Evolutionary conservation across 2,113 vertebrate species (phyloP).

Genomic region (Synchiropus splendidus): DNA sequence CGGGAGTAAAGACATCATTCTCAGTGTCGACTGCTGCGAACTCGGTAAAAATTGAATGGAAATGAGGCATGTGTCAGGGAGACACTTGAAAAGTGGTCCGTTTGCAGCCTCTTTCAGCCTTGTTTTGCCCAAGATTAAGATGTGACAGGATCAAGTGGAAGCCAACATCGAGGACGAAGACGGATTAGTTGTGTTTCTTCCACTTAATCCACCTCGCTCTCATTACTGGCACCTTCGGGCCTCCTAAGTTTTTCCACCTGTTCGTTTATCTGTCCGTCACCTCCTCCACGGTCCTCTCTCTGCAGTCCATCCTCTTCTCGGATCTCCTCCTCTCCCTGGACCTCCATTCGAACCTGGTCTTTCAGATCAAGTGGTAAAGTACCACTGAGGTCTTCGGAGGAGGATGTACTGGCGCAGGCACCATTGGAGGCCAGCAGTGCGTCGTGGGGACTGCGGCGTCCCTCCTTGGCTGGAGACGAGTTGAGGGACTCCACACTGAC

Average conservation of each 20-base stretch:
- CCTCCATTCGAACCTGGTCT: conserved; percentile 90
- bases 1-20: too few relatives aligned
- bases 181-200: conserved; percentile 9
- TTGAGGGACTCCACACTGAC: conserved; percentile 84
- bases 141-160: conserved; percentile 19
- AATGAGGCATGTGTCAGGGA: conserved; percentile 34
- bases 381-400: conserved; percentile 15
- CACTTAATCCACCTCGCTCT: conserved; percentile 83
- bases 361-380: conserved; percentile 69
- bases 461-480: conserved; percentile 83
- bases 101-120: conserved; percentile 10
- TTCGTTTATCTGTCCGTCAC: conserved; percentile 94
- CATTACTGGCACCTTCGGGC: conserved; percentile 90
- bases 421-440: conserved; percentile 56
- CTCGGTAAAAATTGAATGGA: conserved; percentile 1
- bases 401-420: conserved; percentile 48
- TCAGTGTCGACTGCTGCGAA: too few relatives aligned
- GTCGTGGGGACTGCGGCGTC: conserved; percentile 74
- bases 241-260: conserved; percentile 90
- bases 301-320: conserved; percentile 77
- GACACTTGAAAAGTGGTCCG: conserved; percentile 24
- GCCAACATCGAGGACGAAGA: conserved; percentile 8
- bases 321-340: conserved; percentile 87
- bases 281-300: conserved; percentile 84
- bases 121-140: conserved; percentile 22